A percentile compares a stretch with the other conserved stretches of the same genome.
Conservation (phyloP, 2,888 invertebrate species). For the Julus scandinavius region DNA sequence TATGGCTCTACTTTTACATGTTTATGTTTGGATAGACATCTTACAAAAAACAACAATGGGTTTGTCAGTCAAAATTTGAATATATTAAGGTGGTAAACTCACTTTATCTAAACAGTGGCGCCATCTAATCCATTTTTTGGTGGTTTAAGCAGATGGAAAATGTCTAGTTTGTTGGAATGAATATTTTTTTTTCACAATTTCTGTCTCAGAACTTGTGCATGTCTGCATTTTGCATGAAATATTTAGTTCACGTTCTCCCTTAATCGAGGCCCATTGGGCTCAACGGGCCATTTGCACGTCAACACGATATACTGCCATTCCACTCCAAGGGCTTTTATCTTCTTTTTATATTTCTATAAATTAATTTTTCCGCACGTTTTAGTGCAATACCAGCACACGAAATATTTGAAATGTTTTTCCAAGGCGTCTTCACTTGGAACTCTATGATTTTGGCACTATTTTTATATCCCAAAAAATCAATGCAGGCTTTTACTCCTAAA, state of each 20-base stretch:
- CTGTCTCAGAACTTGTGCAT: neutral
- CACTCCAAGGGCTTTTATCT: neutral
- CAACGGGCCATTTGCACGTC: neutral
- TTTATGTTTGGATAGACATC: too few species aligned
- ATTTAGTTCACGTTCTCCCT: neutral
- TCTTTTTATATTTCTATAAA: neutral
- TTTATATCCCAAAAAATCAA: slow-evolving; percentile 14
- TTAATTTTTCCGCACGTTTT: neutral
- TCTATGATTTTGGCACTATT: neutral
- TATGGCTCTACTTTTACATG: too few species aligned
- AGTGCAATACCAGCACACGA: neutral
- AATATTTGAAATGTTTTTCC: neutral
- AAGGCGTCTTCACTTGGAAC: neutral
- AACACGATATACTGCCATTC: neutral
- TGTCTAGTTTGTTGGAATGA: too few species aligned
- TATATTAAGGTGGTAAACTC: too few species aligned
- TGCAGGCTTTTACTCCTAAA: neutral
- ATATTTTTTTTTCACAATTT: too few species aligned
- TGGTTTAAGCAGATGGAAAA: too few species aligned
- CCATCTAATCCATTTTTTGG: too few species aligned
- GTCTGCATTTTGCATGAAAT: neutral
- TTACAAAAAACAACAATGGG: too few species aligned
- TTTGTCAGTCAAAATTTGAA: too few species aligned
- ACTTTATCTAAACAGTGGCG: too few species aligned
- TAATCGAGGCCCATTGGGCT: neutral